Percentiles rank a stretch among this genome's conserved stretches.
phyloP scores from a whole-genome alignment of 2,888 invertebrate genomes.

The Harpagoxenus sublaevis region DNA sequence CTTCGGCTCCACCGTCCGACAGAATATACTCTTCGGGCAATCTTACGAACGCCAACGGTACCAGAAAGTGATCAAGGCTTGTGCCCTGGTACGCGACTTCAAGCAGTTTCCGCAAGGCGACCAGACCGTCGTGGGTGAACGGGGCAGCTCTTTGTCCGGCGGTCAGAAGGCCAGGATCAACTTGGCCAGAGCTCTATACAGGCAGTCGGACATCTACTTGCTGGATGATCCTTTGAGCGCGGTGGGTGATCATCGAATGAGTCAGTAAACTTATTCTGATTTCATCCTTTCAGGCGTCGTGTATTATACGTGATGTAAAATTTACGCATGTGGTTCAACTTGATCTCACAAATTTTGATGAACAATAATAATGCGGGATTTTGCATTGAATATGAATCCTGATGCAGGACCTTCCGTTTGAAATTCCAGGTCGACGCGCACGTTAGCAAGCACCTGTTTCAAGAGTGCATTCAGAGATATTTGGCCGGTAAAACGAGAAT shows the following conservation, averaged over 20 bases:
- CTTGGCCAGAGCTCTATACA: conserved; percentile 92
- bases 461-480: conserved; percentile 90
- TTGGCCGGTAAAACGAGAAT: conserved; percentile 91
- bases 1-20: conserved; percentile 91
- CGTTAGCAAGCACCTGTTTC: conserved; percentile 92
- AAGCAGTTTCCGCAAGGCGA: conserved; percentile 90
- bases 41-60: conserved; percentile 89
- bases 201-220: conserved; percentile 93
- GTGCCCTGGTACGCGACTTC: conserved; percentile 86
- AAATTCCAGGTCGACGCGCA: conserved; percentile 89
- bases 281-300: not conserved
- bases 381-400: not conserved
- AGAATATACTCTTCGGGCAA: conserved; percentile 95
- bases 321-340: not conserved
- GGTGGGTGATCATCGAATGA: conserved; percentile 81
- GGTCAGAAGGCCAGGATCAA: conserved; percentile 93
- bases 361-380: not conserved
- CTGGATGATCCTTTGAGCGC: conserved; percentile 94
- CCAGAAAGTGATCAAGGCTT: conserved; percentile 84
- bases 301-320: not conserved
- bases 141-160: conserved; percentile 91
- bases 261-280: conserved; percentile 3
- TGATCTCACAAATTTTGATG: not conserved
- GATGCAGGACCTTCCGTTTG: not conserved
- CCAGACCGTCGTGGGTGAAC: conserved; percentile 91